Evolutionary conservation across 2,113 vertebrate genomes (phyloP).

Genomic region (Baryphthengus martii): DNA sequence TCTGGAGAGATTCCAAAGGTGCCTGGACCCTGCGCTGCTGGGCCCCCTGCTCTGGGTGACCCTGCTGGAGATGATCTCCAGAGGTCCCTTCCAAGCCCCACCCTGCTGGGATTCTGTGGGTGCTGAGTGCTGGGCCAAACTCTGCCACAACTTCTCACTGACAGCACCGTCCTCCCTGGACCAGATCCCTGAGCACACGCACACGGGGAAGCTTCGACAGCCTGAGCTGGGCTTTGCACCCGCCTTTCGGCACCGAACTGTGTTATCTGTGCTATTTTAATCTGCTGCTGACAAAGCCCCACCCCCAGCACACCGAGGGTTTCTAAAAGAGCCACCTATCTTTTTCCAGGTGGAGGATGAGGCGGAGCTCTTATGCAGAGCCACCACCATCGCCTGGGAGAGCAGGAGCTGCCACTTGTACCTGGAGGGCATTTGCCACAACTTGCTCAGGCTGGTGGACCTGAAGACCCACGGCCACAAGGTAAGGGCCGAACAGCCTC

Average conservation of each 20-base stretch:
- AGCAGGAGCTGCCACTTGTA: rapidly evolving
- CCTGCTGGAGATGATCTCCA: neutral
- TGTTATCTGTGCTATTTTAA: neutral
- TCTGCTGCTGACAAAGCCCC: neutral
- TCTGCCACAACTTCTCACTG: rapidly evolving
- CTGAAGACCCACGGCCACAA: rapidly evolving
- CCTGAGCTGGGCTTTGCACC: no score
- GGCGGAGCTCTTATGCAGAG: slow-evolving; percentile 21
- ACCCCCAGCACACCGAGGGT: no score
- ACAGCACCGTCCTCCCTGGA: neutral
- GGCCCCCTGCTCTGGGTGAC: no score
- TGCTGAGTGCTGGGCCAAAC: rapidly evolving
- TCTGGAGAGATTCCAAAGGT: no score
- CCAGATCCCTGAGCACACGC: no score
- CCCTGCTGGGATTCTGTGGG: no score
- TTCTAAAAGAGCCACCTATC: rapidly evolving
- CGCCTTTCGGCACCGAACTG: neutral
- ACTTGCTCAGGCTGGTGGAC: neutral
- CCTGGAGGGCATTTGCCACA: neutral
- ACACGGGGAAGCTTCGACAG: neutral
- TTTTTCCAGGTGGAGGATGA: neutral
- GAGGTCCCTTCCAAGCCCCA: no score
- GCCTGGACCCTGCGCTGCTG: no score
- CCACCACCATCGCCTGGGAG: neutral
- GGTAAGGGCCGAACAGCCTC: neutral